Conservation (phyloP, 2,797 vertebrate species). For the Decapterus maruadsi region DNA sequence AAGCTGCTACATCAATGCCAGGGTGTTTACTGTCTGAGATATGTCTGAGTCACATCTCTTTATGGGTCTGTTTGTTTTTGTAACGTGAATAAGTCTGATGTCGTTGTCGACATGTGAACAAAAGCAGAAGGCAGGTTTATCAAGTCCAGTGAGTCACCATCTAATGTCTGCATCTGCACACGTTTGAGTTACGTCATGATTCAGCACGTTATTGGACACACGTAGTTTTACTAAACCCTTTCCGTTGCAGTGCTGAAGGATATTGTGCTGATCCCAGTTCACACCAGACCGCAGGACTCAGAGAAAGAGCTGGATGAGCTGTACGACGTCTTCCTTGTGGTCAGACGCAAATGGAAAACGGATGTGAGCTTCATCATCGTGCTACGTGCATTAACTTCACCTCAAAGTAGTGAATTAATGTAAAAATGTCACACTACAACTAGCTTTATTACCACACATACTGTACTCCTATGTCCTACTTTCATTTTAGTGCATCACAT, state of each 20-base stretch:
- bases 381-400: not conserved
- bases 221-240: not conserved
- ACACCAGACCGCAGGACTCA: constrained; percentile 68
- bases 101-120: not conserved
- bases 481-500: not conserved
- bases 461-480: not conserved
- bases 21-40: not conserved
- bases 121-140: constrained; percentile 39
- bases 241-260: constrained; percentile 74
- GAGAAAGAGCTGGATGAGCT: constrained; percentile 83
- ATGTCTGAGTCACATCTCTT: constrained; percentile 28
- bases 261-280: constrained; percentile 80
- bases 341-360: constrained; percentile 80
- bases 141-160: constrained; percentile 17
- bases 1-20: not conserved
- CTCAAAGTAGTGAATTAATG: not conserved
- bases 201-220: not conserved
- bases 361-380: constrained; percentile 68
- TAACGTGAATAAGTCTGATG: not conserved
- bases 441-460: not conserved
- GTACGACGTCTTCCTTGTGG: constrained; percentile 74
- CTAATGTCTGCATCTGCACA: not conserved
- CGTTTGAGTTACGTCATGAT: not conserved
- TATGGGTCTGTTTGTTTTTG: not conserved
- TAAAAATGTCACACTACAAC: not conserved